A percentile compares a stretch with the other conserved stretches of the same genome.
These are phyloP conservation scores for Channallabes apus DNA, from an alignment of 2,797 vertebrate genomes.

Conservation along the genomic window DNA sequence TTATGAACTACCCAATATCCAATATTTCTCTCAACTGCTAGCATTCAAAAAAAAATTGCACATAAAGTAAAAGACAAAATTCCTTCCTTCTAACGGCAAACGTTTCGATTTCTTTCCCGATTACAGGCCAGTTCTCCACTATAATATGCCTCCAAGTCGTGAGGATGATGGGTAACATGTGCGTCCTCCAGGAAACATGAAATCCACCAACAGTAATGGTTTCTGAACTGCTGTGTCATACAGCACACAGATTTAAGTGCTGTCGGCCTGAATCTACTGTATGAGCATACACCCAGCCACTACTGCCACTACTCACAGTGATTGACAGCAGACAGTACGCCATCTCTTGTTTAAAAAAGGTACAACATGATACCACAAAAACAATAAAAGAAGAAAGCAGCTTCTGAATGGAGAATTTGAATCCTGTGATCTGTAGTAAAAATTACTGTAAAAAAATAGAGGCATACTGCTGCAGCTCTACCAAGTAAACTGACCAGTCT, in stretches of 20 bases:
- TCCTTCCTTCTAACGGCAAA: not conserved
- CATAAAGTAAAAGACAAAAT: not conserved
- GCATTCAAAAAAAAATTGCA: not conserved
- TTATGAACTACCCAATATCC: not conserved
- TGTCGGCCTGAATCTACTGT: not conserved
- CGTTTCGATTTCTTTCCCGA: not conserved
- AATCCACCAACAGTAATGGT: not conserved
- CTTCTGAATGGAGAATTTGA: too few species aligned
- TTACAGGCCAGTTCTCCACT: too few species aligned
- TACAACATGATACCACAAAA: not conserved
- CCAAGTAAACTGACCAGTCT: too few species aligned
- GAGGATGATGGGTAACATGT: not conserved
- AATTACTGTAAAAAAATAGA: too few species aligned
- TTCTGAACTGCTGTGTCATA: not conserved
- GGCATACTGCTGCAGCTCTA: too few species aligned
- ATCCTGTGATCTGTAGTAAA: too few species aligned
- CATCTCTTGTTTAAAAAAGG: not conserved
- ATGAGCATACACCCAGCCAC: not conserved
- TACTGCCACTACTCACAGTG: not conserved
- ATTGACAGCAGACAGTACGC: not conserved
- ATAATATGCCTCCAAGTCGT: not conserved
- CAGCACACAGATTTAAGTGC: not conserved
- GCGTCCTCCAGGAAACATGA: not conserved
- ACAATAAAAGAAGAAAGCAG: too few species aligned
- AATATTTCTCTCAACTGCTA: not conserved